Evolutionary conservation across 2,113 vertebrate species (phyloP).

Genomic region (Rhea americana): DNA sequence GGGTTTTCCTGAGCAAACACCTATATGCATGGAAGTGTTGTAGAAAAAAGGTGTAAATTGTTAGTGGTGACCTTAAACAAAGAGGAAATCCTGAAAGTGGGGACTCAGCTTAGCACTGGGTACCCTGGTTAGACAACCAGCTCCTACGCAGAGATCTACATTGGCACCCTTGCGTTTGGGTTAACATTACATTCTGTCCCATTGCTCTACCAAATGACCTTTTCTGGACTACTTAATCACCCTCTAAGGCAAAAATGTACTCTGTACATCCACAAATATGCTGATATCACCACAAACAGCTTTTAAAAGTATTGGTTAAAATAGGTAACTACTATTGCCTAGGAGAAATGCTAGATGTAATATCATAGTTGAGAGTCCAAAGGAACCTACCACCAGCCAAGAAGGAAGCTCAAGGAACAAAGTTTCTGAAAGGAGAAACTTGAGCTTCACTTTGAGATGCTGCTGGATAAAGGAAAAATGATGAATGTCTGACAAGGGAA

Average conservation of each 20-base stretch:
- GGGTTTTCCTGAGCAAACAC: neutral
- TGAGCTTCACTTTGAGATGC: neutral
- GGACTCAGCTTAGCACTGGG: neutral
- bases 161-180: neutral
- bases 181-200: neutral
- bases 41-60: neutral
- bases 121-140: neutral
- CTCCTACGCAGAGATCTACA: neutral
- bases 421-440: neutral
- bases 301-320: neutral
- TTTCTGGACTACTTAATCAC: neutral
- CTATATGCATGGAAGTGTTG: neutral
- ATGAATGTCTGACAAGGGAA: neutral
- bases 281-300: neutral
- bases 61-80: neutral
- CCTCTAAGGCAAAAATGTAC: neutral
- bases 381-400: neutral
- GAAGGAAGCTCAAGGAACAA: neutral
- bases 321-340: neutral
- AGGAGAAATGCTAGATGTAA: neutral
- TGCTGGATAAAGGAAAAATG: neutral
- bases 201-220: neutral
- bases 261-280: neutral
- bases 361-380: neutral
- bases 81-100: neutral